phyloP scores from a whole-genome alignment of 2,113 vertebrate genomes.

The Gobius niger region DNA sequence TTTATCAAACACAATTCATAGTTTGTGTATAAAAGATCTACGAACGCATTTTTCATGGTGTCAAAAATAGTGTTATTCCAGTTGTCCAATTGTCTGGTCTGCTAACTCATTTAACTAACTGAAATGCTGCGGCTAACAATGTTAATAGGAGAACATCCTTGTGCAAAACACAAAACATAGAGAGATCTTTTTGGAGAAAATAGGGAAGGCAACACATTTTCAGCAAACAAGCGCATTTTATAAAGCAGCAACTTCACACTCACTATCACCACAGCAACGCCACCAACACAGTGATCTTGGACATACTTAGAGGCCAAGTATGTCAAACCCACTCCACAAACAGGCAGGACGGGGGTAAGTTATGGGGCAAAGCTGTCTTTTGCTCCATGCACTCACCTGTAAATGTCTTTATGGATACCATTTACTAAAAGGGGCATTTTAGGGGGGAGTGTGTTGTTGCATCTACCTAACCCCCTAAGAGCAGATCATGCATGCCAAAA shows the following conservation, averaged over 20 bases:
- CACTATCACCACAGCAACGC: conserved; percentile 36
- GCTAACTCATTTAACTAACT: too few relatives aligned
- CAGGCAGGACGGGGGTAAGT: conserved; percentile 30
- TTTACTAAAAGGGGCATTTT: conserved; percentile 94
- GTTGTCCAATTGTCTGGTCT: too few relatives aligned
- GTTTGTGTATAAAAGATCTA: too few relatives aligned
- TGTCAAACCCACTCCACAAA: conserved; percentile 30
- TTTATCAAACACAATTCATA: too few relatives aligned
- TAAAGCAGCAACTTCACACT: conserved; percentile 32
- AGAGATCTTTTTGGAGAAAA: conserved; percentile 3
- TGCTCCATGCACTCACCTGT: conserved; percentile 83
- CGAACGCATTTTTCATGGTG: too few relatives aligned
- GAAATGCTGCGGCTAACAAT: too few relatives aligned
- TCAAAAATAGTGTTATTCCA: too few relatives aligned
- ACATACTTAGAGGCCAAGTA: conserved; percentile 19
- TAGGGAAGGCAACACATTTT: conserved; percentile 28
- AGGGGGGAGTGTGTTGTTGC: conserved; percentile 88
- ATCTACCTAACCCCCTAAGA: conserved; percentile 83
- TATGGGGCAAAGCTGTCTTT: conserved; percentile 5
- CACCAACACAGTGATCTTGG: conserved; percentile 33
- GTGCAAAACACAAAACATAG: conserved; percentile 14
- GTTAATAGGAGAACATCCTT: background rate
- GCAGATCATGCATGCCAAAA: conserved; percentile 61
- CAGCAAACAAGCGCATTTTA: conserved; percentile 11
- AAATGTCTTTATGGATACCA: conserved; percentile 87